Percentiles rank a stretch among this genome's conserved stretches.
phyloP scores from a whole-genome alignment of 2,888 invertebrate species.

The Drosophila siamana region DNA sequence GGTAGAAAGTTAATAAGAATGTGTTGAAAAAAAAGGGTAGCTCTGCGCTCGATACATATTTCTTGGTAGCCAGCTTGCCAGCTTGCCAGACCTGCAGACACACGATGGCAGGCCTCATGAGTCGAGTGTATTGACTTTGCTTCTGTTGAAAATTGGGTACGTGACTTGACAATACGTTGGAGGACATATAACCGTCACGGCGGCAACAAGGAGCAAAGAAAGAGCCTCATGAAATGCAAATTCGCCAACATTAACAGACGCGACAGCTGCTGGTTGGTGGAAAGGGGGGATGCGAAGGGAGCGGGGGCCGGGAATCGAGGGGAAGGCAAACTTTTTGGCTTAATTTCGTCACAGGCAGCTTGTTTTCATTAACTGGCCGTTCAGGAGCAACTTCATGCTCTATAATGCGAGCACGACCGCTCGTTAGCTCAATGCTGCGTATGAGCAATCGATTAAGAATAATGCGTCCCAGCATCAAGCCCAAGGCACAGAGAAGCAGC shows the following conservation, averaged over 20 bases:
- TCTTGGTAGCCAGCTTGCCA: slow-evolving; percentile 23
- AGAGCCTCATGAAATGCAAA: slow-evolving; percentile 76
- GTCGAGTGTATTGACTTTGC: slow-evolving; percentile 74
- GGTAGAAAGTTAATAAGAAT: slow-evolving; percentile 19
- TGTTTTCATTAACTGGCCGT: slow-evolving; percentile 80
- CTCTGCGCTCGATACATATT: slow-evolving; percentile 16
- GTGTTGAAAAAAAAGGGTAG: slow-evolving; percentile 14
- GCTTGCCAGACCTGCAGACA: slow-evolving; percentile 21
- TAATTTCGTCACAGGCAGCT: slow-evolving; percentile 71
- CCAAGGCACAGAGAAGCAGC: slow-evolving; percentile 15
- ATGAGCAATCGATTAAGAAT: slow-evolving; percentile 79
- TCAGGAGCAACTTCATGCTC: slow-evolving; percentile 38
- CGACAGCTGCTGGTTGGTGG: slow-evolving; percentile 44
- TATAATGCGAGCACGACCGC: slow-evolving; percentile 53
- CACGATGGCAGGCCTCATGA: slow-evolving; percentile 25
- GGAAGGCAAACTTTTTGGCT: slow-evolving; percentile 49
- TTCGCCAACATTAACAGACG: slow-evolving; percentile 72
- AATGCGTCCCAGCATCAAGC: slow-evolving; percentile 37
- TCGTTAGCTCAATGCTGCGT: slow-evolving; percentile 71
- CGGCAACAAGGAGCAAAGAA: slow-evolving; percentile 20
- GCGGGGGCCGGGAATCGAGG: not conserved
- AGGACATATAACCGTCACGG: slow-evolving; percentile 24
- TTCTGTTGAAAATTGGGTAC: slow-evolving; percentile 74
- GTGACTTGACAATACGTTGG: slow-evolving; percentile 76
- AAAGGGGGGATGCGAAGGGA: not conserved